Evolutionary conservation across 1,140 invertebrate genomes (phyloP).

Genomic region (Zaprionus vittiger): DNA sequence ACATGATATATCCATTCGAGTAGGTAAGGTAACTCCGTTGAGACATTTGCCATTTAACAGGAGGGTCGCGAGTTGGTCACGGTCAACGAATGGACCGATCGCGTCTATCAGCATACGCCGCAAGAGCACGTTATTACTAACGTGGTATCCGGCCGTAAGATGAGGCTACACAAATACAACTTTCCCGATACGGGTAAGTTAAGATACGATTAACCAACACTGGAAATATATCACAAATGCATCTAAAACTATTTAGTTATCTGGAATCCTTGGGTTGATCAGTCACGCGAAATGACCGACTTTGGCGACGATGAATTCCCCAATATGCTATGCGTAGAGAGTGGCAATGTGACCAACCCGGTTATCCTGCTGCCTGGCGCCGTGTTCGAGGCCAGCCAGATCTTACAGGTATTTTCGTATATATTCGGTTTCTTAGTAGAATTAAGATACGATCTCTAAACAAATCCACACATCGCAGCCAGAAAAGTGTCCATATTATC

Average conservation of each 20-base stretch:
- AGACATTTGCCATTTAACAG: slow-evolving; percentile 21
- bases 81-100: slow-evolving; percentile 95
- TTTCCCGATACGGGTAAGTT: slow-evolving; percentile 93
- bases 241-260: slow-evolving; percentile 86
- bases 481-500: slow-evolving; percentile 52
- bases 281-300: slow-evolving; percentile 95
- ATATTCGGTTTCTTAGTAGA: neutral
- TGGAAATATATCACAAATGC: neutral
- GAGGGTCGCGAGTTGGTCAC: slow-evolving; percentile 95
- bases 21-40: neutral
- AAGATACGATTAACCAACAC: neutral
- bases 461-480: slow-evolving; percentile 45
- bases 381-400: slow-evolving; percentile 82
- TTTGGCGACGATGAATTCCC: slow-evolving; percentile 98
- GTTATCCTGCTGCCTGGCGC: slow-evolving; percentile 94
- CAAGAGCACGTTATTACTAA: slow-evolving; percentile 96
- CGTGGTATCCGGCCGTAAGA: slow-evolving; percentile 95
- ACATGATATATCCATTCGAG: neutral
- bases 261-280: slow-evolving; percentile 98
- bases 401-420: slow-evolving; percentile 70
- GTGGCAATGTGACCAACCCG: slow-evolving; percentile 93
- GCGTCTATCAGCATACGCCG: slow-evolving; percentile 96
- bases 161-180: slow-evolving; percentile 96
- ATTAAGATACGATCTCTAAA: neutral
- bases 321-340: slow-evolving; percentile 97